A percentile compares a stretch with the other conserved stretches of the same genome.
phyloP scores from a whole-genome alignment of 1,140 invertebrate genomes.

The Cyclina sinensis region DNA sequence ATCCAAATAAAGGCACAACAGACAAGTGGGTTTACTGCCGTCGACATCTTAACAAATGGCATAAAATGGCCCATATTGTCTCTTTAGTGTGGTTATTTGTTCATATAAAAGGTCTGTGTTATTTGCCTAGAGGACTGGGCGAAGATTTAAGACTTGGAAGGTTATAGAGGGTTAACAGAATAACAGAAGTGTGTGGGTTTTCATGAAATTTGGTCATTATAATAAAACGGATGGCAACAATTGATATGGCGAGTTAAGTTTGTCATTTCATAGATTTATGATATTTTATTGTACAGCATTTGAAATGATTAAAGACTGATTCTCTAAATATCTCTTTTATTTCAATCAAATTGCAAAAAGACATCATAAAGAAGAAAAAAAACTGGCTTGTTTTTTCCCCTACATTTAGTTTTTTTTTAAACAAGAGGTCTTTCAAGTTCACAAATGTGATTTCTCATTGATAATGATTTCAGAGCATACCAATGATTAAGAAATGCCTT shows the following conservation, averaged over 20 bases:
- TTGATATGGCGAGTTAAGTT: not conserved
- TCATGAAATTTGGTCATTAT: not conserved
- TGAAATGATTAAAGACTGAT: too few species aligned
- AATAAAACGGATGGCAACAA: not conserved
- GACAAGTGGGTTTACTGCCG: slow-evolving; percentile 58
- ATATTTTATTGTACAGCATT: too few species aligned
- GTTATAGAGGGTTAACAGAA: not conserved
- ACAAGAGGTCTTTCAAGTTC: too few species aligned
- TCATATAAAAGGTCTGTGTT: slow-evolving; percentile 66
- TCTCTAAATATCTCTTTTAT: too few species aligned
- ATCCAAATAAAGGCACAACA: slow-evolving; percentile 63
- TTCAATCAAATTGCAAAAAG: too few species aligned
- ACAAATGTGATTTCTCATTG: too few species aligned
- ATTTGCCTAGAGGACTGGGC: slow-evolving; percentile 47
- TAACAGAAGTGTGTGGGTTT: not conserved
- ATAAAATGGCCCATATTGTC: slow-evolving; percentile 62
- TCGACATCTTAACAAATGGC: slow-evolving; percentile 45
- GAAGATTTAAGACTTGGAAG: slow-evolving; percentile 45
- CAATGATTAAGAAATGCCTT: too few species aligned
- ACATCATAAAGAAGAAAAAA: too few species aligned
- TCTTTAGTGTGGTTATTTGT: slow-evolving; percentile 63
- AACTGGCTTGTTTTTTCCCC: too few species aligned
- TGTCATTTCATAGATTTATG: too few species aligned
- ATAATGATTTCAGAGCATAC: too few species aligned
- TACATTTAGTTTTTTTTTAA: too few species aligned